A percentile compares a stretch with the other conserved stretches of the same genome.
Evolutionary conservation across 2,797 vertebrate genomes (phyloP).

Genomic region (Scolopax rusticola): DNA sequence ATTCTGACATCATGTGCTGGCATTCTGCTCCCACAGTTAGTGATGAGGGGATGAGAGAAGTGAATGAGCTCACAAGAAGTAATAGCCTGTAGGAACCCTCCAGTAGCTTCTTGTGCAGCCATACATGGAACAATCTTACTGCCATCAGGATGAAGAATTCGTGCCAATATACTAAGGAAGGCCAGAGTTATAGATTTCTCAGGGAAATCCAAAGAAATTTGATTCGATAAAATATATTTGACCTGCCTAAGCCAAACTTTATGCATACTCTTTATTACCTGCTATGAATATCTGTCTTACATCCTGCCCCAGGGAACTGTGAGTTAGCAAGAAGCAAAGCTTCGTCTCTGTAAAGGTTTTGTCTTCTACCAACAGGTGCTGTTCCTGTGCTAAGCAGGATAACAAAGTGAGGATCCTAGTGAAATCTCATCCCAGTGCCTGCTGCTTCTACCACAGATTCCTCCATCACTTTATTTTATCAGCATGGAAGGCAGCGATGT

Average conservation of each 20-base stretch:
- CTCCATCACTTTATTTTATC: not conserved
- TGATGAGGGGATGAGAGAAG: not conserved
- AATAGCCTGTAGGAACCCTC: not conserved
- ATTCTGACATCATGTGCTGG: constrained; percentile 14
- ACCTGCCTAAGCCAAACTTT: constrained; percentile 1
- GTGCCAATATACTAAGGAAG: not conserved
- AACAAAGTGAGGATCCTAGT: not conserved
- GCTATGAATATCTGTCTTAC: constrained; percentile 36
- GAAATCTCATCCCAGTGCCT: not conserved
- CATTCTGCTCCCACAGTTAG: not conserved
- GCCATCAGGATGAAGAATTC: constrained; percentile 19
- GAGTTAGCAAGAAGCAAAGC: not conserved
- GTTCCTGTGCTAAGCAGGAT: not conserved
- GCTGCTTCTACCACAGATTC: not conserved
- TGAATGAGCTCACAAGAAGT: not conserved
- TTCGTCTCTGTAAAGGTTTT: not conserved
- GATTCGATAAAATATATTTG: constrained; percentile 20
- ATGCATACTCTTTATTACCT: not conserved
- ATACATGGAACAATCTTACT: not conserved
- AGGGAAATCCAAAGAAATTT: constrained; percentile 29
- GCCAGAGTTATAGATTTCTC: not conserved
- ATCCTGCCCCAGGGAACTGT: not conserved
- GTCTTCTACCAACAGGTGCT: not conserved
- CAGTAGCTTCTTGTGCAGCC: not conserved
- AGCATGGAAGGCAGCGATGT: not conserved